Conservation (phyloP, 2,113 vertebrate species). For the Synodontis membranacea region DNA sequence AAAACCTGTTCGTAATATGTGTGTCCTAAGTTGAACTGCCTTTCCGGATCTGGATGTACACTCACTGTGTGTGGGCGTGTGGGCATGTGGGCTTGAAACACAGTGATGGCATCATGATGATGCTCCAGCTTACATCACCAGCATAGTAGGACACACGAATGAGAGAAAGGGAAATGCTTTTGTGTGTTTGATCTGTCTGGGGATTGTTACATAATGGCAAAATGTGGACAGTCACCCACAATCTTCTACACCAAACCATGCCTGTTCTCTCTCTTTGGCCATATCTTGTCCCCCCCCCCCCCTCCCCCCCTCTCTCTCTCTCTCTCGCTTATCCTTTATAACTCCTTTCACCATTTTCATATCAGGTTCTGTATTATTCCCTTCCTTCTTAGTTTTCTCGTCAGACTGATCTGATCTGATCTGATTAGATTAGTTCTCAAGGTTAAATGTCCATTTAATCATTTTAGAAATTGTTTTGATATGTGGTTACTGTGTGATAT, state of each 20-base stretch:
- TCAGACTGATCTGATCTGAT: background rate
- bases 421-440: background rate
- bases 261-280: background rate
- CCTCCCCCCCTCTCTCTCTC: background rate
- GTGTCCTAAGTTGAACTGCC: constrained; percentile 39
- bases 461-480: background rate
- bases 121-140: constrained; percentile 50
- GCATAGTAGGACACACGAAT: constrained; percentile 44
- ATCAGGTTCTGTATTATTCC: background rate
- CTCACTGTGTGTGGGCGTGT: constrained; percentile 34
- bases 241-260: background rate
- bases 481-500: background rate
- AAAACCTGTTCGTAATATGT: background rate
- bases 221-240: constrained; percentile 47
- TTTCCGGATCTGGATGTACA: constrained; percentile 43
- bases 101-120: constrained; percentile 45
- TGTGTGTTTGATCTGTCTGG: constrained; percentile 58
- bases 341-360: constrained; percentile 21
- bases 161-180: constrained; percentile 47
- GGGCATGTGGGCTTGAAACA: constrained; percentile 32
- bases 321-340: background rate
- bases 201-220: constrained; percentile 64
- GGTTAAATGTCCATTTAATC: background rate
- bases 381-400: background rate
- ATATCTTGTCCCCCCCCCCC: background rate